Evolutionary conservation across 2,888 invertebrate species (phyloP), one percentile per base, ranked within the genome.

Genomic region (Junonia oenone): DNA sequence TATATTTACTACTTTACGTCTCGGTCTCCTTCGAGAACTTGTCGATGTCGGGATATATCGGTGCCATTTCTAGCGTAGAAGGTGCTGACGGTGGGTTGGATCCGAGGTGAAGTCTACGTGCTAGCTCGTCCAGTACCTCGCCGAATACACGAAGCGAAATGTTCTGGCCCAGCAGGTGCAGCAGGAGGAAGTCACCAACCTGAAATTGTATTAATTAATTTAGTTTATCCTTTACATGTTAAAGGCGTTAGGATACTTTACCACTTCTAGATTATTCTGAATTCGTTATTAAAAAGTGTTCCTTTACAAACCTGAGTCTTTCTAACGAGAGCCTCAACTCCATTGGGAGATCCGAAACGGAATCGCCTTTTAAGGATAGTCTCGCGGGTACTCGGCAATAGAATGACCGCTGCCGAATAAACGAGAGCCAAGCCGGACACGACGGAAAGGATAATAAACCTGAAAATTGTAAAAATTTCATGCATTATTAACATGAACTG

Each of bases 111-210:
- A 95, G 81, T 61, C 93, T 92, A 59, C 93, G 91, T 45, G 94
- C 93, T n/a, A 96, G 82, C 71, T 96, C 95, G 65, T 96, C 94
- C 69, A 97, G 73, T 62, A 96, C 93, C 73, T 96, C 96, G 51
- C 94, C 94, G 77, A 95, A 96, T 40, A 95, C 92, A 78, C 95
- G 92, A 73, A 95, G 91, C 68, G 95, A 96, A 91, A 97, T 94
- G 79, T 97, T 97, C 82, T 97, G 96, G 27, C 96, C 96, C 50
- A 97, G 90, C 55, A 97, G 88, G 73, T 96, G 96, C 55, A 97
- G 87, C 59, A 97, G 87, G 61, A 97, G 90, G 84, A 97, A 97
- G 76, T 97, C 97, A 26, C 97, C 97, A 68, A 97, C 94, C 96
- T 96, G 79, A 14, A 84, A 83, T 52, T 38, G 31, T 8, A 43